Base-by-base conservation (phyloP, 2,113 vertebrate genomes). In the Chitala chitala region DNA sequence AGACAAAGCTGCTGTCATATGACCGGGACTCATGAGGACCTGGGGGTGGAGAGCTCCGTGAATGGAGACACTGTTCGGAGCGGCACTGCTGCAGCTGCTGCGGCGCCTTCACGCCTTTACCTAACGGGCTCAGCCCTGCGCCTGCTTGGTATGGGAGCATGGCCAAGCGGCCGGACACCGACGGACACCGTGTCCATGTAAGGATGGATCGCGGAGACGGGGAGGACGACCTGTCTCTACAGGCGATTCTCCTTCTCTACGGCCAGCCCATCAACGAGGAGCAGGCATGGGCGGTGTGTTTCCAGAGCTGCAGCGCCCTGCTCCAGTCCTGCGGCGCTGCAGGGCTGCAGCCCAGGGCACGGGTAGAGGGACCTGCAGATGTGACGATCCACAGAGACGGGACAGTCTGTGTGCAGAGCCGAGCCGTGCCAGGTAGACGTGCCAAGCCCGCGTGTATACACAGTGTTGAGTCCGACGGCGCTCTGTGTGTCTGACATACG, bases 271-370 rank as follows among this genome's bases (percentile, higher is more conserved):
- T 98, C 76, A 98, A 97, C 82, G 96, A 98, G 88, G 95, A 98
- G 81, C 96, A 98, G 87, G 96, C 95, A 3, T 98, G 96, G 96
- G 96, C 96, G 5, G 95, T 98, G 31, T 98, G 95, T 71, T 98
- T 92, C 80, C 96, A 98, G 79, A 94, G 94, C 76, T 94, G 95
- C 80, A 86, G 88, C 63, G 88, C 85, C 29, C 82, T 97, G 77
- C 87, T 77, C 58, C 87, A 84, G 38, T 85, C n/a, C 72, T 51
- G 82, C 69, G 87, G 82, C 71, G 76, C 77, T 20, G 46, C 85
- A 0, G 79, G 66, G n/a, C 75, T 4, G 22, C 76, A 76, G 7
- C 71, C 54, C 15, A 76, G 69, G 68, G 79, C 79, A 40, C 86
- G 80, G 76, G 86, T 90, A 1, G 88, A 88, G 68, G 88, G 91